These are phyloP conservation scores for Sarcophaga subvicina DNA, from an alignment of 2,888 invertebrate species.

Conservation along the genomic window DNA sequence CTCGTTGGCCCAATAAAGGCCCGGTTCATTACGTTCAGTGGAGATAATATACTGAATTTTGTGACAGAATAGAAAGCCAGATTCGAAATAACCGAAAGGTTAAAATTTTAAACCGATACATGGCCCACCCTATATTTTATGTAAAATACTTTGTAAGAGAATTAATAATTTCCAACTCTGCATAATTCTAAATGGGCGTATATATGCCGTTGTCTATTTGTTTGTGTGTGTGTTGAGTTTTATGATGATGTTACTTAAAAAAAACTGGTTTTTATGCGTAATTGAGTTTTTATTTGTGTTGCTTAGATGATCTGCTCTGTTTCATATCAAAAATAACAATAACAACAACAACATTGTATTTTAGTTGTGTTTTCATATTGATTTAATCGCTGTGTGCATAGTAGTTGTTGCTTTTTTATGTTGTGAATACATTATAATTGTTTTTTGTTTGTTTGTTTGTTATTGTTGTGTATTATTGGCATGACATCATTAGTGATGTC, in stretches of 20 bases:
- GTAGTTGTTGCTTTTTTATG: slow-evolving; percentile 19
- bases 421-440: slow-evolving; percentile 50
- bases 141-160: no score
- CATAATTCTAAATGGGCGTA: no score
- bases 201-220: no score
- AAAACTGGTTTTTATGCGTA: slow-evolving; percentile 63
- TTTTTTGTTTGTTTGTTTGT: background rate
- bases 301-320: slow-evolving; percentile 66
- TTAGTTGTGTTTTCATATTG: slow-evolving; percentile 9
- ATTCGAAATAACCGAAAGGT: no score
- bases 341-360: slow-evolving; percentile 19
- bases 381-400: slow-evolving; percentile 34
- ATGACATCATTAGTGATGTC: slow-evolving; percentile 68
- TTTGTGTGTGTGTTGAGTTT: no score
- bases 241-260: background rate
- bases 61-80: no score
- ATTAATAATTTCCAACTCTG: no score
- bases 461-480: background rate
- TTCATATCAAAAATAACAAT: slow-evolving; percentile 50
- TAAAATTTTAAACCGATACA: background rate
- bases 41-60: no score
- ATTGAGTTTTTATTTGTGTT: slow-evolving; percentile 61
- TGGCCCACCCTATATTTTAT: background rate
- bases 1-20: no score
- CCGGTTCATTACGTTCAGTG: no score